Evolutionary conservation across 2,113 vertebrate species (phyloP).

Genomic region (Eurystomus gularis): DNA sequence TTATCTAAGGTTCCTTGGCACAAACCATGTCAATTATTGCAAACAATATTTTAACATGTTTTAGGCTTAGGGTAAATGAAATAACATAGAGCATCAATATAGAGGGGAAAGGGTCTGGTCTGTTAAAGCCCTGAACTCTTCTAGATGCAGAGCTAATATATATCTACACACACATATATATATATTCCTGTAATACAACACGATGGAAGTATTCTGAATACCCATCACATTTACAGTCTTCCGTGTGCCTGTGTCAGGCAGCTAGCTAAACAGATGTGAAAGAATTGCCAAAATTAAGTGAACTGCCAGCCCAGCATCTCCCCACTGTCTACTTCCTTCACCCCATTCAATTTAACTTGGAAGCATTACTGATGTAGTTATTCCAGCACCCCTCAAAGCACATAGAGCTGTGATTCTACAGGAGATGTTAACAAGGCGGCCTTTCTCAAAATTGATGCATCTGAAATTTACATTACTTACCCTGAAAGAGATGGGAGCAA

Average conservation of each 20-base stretch:
- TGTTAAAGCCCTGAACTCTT: not conserved
- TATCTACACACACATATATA: no score
- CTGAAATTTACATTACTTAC: slow-evolving; percentile 43
- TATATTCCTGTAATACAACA: not conserved
- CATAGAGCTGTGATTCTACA: not conserved
- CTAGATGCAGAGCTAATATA: not conserved
- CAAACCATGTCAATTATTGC: not conserved
- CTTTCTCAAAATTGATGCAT: slow-evolving; percentile 21
- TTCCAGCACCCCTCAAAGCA: not conserved
- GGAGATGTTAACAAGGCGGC: not conserved
- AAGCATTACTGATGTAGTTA: not conserved
- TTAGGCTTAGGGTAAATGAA: not conserved
- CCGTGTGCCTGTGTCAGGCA: not conserved
- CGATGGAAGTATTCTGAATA: not conserved
- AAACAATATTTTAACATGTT: not conserved
- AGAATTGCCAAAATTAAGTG: not conserved
- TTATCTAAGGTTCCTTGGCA: not conserved
- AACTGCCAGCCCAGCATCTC: not conserved
- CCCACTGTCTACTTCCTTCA: not conserved
- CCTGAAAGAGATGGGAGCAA: not conserved
- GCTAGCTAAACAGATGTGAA: slow-evolving; percentile 17
- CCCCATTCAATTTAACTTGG: not conserved
- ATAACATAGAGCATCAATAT: not conserved
- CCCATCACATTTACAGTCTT: not conserved
- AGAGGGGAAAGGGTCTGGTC: not conserved